These are phyloP conservation scores for Epizoanthus illoricatus DNA, from an alignment of 92 coral and sea anemone species.

Conservation along the genomic window DNA sequence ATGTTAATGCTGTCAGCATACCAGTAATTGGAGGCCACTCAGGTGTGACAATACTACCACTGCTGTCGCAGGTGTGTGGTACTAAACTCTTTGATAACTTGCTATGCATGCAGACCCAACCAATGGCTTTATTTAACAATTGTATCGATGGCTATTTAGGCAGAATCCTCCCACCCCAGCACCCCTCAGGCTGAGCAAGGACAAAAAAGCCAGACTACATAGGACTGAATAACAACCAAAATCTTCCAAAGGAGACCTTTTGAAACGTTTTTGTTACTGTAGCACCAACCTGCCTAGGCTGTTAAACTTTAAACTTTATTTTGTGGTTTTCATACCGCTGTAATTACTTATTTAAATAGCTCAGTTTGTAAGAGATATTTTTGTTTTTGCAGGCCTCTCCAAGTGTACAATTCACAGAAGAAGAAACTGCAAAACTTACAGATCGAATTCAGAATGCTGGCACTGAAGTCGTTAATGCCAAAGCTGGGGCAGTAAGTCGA, in stretches of 20 bases:
- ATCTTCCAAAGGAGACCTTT: too few species aligned
- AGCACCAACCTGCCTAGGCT: too few species aligned
- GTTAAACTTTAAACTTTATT: too few species aligned
- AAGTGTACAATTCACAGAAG: slow-evolving; percentile 71
- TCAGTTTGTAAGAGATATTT: background rate
- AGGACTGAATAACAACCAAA: too few species aligned
- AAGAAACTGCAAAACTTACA: slow-evolving; percentile 81
- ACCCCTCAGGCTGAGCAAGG: too few species aligned
- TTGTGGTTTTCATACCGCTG: too few species aligned
- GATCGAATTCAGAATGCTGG: slow-evolving; percentile 99
- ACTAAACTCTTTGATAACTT: background rate
- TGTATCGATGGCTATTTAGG: too few species aligned
- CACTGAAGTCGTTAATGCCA: slow-evolving; percentile 99
- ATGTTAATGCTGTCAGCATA: slow-evolving; percentile 77
- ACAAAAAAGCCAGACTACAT: too few species aligned
- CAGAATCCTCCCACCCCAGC: too few species aligned
- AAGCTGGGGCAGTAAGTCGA: slow-evolving; percentile 96
- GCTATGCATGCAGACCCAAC: too few species aligned
- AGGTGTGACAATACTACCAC: slow-evolving; percentile 93
- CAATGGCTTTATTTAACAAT: too few species aligned
- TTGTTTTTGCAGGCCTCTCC: slow-evolving; percentile 62
- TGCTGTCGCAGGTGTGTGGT: slow-evolving; percentile 77
- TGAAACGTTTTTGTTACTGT: too few species aligned
- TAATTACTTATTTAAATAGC: background rate
- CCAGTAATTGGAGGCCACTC: slow-evolving; percentile 99